Evolutionary conservation across 2,888 invertebrate genomes (phyloP), one percentile per base, ranked within the genome.

Genomic region (Stenolophus ochropezus): DNA sequence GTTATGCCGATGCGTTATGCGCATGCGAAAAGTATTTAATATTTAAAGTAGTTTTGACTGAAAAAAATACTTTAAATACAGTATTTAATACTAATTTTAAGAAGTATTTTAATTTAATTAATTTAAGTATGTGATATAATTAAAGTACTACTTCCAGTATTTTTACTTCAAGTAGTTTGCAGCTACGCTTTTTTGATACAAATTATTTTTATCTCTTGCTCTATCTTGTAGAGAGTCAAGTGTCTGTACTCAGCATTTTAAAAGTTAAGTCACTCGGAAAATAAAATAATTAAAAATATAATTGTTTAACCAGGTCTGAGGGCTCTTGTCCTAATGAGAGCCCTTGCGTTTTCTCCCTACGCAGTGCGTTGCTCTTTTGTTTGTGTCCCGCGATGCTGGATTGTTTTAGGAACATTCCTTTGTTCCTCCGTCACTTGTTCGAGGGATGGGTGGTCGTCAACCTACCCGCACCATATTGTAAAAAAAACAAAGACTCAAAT

Each of bases 311-410:
- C 6, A 42, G 33, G 1, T 42, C 51, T 4, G 18, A 51, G 51
- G 51, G 18, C 18, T n/a, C 51, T 51, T 51, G 33, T 51, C 51
- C 14, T 16, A 18, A 51, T 51, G 51, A 51, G 16, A 16, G 14
- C 51, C 51, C 51, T 51, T n/a, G 5, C 16, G 1, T 51, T 51
- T 14, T 16, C 14, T 1, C 51, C 18, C 51, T 16, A 51, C 51
- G 51, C 51, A 51, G 6, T 51, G 14, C 51, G 51, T 51, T 51
- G 51, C 51, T 51, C 51, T 51, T 51, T 51, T 51, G 51, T 51
- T 51, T 16, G 18, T 51, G 11, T 42, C 33, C 33, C 33, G 33
- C 11, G 4, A 42, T 42, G 33, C 2, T 42, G 33, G 3, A 51
- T 51, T 51, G 51, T 51, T 51, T 51, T 51, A 51, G 18, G 51